Base-by-base conservation (phyloP, 2,888 invertebrate genomes). In the Noctua fimbriata region DNA sequence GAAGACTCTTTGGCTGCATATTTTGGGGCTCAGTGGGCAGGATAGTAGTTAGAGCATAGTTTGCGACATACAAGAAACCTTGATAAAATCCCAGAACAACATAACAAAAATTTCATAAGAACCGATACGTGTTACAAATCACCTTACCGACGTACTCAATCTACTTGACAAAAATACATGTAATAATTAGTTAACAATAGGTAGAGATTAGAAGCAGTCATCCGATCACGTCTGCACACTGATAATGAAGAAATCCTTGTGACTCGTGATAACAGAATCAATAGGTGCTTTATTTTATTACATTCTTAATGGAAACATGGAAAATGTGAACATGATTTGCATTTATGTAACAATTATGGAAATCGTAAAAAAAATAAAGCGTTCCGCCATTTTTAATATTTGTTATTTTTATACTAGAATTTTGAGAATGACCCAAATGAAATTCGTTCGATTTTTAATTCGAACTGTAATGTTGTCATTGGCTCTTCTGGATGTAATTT, bases 221-320 rank as follows among this genome's bases (percentile, higher is more conserved):
- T 89, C 89, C 88, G 92, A 94, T 93, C 94, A 94, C 94, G 93
- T 94, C 92, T 91, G 86, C 91, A 73, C 65, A 78, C 87, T 91
- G 94, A 94, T 94, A 94, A 92, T 89, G 88, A 88, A 90, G 89
- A 91, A 92, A 94, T 91, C 93, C 93, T 94, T 92, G 93, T 84
- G 83, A 66, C 65, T 84, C 78, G 85, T 87, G 91, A 92, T 92
- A 92, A 91, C 86, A 84, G 84, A 88, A 89, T 90, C 89, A 87
- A 91, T 91, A 87, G 82, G 88, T 90, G 90, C 90, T 90, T 91
- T 81, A 86, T 87, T 91, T 90, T 91, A 90, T 90, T 89, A 80
- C 87, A 78, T 79, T 76, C 76, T 79, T 85, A 81, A 85, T 84
- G 84, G 85, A 69, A 41, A 67, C 76, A 73, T 81, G 71, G 32